A percentile compares a stretch with the other conserved stretches of the same genome.
Evolutionary conservation across 2,113 vertebrate species (phyloP).

Genomic region (Notothenia coriiceps): DNA sequence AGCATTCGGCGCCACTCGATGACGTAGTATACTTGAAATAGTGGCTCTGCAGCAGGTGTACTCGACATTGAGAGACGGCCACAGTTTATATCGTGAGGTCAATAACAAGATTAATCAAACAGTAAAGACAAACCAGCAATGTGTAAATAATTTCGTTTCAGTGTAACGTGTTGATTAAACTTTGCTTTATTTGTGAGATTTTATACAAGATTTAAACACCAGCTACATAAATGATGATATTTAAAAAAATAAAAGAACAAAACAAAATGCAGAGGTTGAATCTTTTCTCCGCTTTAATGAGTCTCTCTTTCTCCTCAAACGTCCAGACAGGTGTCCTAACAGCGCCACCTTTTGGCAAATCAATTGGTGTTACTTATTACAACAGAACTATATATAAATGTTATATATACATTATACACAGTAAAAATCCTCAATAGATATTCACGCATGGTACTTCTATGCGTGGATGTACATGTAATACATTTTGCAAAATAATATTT

Average conservation of each 20-base stretch:
- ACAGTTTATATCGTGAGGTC: not conserved
- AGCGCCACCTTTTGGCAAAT: slow-evolving; percentile 74
- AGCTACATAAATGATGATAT: not conserved
- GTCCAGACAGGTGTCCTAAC: slow-evolving; percentile 53
- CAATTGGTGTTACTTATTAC: slow-evolving; percentile 56
- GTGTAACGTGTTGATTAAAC: not conserved
- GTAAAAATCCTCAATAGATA: slow-evolving; percentile 68
- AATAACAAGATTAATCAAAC: not conserved
- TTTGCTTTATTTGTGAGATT: not conserved
- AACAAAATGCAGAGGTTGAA: slow-evolving; percentile 19
- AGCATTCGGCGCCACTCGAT: too few species aligned
- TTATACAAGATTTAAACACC: not conserved
- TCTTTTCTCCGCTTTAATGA: slow-evolving; percentile 70
- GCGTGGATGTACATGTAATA: slow-evolving; percentile 60
- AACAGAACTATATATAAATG: slow-evolving; percentile 69
- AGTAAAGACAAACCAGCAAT: not conserved
- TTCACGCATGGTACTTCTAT: slow-evolving; percentile 56
- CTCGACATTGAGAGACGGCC: too few species aligned
- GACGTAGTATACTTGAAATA: too few species aligned
- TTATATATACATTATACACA: slow-evolving; percentile 74
- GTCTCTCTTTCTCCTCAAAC: slow-evolving; percentile 48
- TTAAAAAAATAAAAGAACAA: slow-evolving; percentile 2
- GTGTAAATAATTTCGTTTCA: not conserved
- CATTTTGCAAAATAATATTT: slow-evolving; percentile 63
- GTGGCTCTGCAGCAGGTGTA: too few species aligned